These are phyloP conservation scores for Lipotes vexillifer DNA, from an alignment of 2,113 vertebrate genomes.

Conservation along the genomic window DNA sequence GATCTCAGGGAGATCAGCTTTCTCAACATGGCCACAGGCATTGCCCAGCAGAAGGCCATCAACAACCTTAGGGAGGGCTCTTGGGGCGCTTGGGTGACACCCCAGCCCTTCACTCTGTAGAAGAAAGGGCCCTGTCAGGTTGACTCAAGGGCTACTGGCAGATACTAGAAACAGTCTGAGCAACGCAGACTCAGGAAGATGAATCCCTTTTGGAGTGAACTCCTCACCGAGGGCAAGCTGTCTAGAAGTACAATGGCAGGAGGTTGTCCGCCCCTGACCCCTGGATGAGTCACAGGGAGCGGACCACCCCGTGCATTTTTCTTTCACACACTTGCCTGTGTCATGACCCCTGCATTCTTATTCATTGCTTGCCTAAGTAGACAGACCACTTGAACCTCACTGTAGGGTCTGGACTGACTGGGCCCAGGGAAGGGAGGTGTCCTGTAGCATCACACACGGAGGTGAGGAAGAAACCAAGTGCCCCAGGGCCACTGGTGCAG, in stretches of 20 bases:
- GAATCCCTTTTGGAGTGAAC: background rate
- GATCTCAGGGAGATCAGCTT: background rate
- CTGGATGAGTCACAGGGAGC: background rate
- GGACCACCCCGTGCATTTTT: background rate
- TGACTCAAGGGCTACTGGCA: background rate
- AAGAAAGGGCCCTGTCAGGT: background rate
- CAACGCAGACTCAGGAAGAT: background rate
- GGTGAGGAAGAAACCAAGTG: background rate
- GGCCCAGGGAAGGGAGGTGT: background rate
- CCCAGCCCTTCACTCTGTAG: background rate
- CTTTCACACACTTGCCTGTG: background rate
- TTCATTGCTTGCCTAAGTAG: background rate
- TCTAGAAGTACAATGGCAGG: background rate
- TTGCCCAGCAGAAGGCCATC: background rate
- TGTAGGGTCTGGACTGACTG: background rate
- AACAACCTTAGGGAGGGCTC: background rate
- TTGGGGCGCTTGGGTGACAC: background rate
- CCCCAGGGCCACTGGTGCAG: fast-evolving
- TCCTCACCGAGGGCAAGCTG: background rate
- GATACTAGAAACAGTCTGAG: background rate
- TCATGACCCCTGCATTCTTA: background rate
- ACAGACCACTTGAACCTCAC: background rate
- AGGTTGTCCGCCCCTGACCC: background rate
- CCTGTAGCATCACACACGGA: fast-evolving
- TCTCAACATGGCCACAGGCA: background rate